Conservation (phyloP, 1,140 invertebrate species). For the Trachymyrmex septentrionalis region DNA sequence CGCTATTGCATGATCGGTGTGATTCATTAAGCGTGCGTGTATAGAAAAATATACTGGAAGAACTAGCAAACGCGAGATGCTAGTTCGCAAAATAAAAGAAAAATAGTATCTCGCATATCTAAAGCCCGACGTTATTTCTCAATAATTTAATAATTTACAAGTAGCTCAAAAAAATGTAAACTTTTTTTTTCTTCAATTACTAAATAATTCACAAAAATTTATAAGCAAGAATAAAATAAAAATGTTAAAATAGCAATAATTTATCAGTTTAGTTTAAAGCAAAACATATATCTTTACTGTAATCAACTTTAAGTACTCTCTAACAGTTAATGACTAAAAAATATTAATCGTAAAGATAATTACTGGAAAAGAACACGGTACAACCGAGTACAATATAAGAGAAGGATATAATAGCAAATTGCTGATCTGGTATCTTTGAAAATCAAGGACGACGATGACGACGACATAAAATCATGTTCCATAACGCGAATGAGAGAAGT, state of each 20-base stretch:
- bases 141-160: not conserved
- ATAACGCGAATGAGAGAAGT: conserved; percentile 10
- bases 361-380: not conserved
- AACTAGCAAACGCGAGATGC: not conserved
- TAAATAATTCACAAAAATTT: conserved; percentile 15
- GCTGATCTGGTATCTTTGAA: not conserved
- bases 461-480: conserved; percentile 33
- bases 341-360: not conserved
- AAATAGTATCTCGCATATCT: not conserved
- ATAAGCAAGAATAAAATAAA: not conserved
- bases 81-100: not conserved
- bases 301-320: not conserved
- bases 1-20: conserved; percentile 1
- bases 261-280: conserved; percentile 13
- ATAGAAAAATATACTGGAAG: not conserved
- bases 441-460: conserved; percentile 13
- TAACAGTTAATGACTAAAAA: not conserved
- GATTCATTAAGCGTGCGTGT: not conserved
- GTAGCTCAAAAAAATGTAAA: not conserved
- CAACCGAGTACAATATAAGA: not conserved
- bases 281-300: not conserved
- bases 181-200: not conserved
- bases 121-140: not conserved
- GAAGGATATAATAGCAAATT: not conserved
- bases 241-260: not conserved